Evolutionary conservation across 2,888 invertebrate genomes (phyloP).

Genomic region (Caenorhabditis uteleia): DNA sequence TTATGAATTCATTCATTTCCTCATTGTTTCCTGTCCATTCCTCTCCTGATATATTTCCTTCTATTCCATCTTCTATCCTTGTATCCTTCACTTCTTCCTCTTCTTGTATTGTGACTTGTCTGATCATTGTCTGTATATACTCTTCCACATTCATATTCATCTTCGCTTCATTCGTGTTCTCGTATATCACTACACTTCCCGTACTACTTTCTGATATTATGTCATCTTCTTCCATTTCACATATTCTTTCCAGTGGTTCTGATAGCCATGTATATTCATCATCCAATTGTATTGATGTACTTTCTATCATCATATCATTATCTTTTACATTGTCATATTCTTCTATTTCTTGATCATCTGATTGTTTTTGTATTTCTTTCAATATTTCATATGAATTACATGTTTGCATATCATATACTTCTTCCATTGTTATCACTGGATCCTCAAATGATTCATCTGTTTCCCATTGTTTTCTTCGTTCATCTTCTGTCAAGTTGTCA

Average conservation of each 20-base stretch:
- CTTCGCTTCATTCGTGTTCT: slow-evolving; percentile 3
- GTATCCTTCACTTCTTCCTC: not conserved
- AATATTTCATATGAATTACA: slow-evolving; percentile 1
- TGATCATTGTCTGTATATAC: slow-evolving; percentile 29
- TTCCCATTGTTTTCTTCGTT: slow-evolving; percentile 3
- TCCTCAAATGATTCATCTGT: slow-evolving; percentile 14
- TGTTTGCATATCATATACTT: slow-evolving; percentile 5
- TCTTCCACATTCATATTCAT: slow-evolving; percentile 29
- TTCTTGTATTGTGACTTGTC: slow-evolving; percentile 11
- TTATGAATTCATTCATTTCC: too few species aligned
- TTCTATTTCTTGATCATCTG: slow-evolving; percentile 3
- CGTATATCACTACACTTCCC: slow-evolving; percentile 1
- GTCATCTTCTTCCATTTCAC: slow-evolving; percentile 16
- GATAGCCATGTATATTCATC: slow-evolving; percentile 10
- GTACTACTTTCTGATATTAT: slow-evolving; percentile 13
- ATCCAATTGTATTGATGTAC: not conserved
- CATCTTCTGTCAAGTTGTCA: slow-evolving; percentile 7
- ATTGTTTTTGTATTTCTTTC: not conserved
- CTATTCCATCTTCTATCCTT: too few species aligned
- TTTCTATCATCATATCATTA: slow-evolving; percentile 4
- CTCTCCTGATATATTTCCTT: too few species aligned
- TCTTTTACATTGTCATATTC: not conserved
- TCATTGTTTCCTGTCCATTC: too few species aligned
- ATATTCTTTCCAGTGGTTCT: slow-evolving; percentile 15
- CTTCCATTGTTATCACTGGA: slow-evolving; percentile 18